These are phyloP conservation scores for Halcyon badia DNA, from an alignment of 2,797 vertebrate species.

Conservation along the genomic window DNA sequence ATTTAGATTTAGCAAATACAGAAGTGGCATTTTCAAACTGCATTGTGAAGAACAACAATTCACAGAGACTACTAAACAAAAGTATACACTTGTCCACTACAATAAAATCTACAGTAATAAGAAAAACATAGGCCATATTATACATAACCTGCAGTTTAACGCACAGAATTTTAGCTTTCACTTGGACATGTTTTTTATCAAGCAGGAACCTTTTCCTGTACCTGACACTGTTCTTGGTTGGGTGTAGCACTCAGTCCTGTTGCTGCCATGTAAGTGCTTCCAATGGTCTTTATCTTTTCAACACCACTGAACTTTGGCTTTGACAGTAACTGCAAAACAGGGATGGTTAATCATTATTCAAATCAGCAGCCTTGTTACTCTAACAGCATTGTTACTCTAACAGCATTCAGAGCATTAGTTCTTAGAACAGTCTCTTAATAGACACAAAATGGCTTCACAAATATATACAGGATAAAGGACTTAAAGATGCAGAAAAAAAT, in stretches of 20 bases:
- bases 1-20: background rate
- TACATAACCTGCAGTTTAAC: background rate
- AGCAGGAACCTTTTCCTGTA: slow-evolving; percentile 51
- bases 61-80: background rate
- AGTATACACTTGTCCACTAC: background rate
- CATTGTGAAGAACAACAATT: background rate
- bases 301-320: slow-evolving; percentile 98
- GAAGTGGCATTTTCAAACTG: background rate
- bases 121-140: background rate
- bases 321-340: slow-evolving; percentile 88
- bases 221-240: slow-evolving; percentile 92
- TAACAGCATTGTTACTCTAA: background rate
- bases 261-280: slow-evolving; percentile 98
- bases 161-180: background rate
- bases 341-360: background rate
- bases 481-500: background rate
- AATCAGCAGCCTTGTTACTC: background rate
- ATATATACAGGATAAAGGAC: background rate
- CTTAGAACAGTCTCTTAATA: background rate
- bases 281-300: slow-evolving; percentile 98
- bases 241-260: slow-evolving; percentile 92
- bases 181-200: background rate
- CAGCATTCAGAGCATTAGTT: background rate
- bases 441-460: background rate
- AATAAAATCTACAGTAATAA: background rate